phyloP scores from a whole-genome alignment of 2,113 vertebrate species.

The Charina bottae region DNA sequence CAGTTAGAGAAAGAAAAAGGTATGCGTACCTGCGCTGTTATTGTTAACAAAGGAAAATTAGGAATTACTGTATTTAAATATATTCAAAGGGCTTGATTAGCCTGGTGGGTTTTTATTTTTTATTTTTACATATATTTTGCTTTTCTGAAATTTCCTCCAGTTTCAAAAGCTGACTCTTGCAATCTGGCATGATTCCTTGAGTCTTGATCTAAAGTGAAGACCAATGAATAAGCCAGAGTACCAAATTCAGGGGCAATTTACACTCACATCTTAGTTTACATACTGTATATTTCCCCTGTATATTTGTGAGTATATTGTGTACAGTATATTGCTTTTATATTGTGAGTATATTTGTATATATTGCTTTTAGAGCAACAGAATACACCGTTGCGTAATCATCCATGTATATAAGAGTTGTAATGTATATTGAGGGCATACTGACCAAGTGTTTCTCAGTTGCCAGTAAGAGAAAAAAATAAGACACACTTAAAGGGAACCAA shows the following conservation, averaged over 20 bases:
- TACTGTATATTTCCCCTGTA: background rate
- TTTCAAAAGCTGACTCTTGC: background rate
- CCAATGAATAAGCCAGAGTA: background rate
- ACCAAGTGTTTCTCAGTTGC: background rate
- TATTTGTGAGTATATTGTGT: no score
- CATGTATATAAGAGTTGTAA: background rate
- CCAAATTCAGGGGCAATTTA: background rate
- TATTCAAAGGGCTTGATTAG: background rate
- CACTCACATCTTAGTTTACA: background rate
- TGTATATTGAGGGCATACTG: background rate
- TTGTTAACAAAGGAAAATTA: background rate
- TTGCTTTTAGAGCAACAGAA: background rate
- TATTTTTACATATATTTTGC: background rate
- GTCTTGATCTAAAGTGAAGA: background rate
- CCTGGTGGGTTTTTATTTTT: background rate
- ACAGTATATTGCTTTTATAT: no score
- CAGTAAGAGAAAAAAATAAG: background rate
- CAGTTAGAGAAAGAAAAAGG: background rate
- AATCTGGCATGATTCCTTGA: background rate
- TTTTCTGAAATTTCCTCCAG: background rate
- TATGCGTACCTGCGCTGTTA: background rate
- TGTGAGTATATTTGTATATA: no score
- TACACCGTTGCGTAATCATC: background rate
- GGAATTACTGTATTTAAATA: background rate
- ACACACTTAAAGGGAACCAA: background rate